Percentiles rank a stretch among this genome's conserved stretches.
phyloP scores from a whole-genome alignment of 2,888 invertebrate species.

The Drosophila austrosaltans region DNA sequence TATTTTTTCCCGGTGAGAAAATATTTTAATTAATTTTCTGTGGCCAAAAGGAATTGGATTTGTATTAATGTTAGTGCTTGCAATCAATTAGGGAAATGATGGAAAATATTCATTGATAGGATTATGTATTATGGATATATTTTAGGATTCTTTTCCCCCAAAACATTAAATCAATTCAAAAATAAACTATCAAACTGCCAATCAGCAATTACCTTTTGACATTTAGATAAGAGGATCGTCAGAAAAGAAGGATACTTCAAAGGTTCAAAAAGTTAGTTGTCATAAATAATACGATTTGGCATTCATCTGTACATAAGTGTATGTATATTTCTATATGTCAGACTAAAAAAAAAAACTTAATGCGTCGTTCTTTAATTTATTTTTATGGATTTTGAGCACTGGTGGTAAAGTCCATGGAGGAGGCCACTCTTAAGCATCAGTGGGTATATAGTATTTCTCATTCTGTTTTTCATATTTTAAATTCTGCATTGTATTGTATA shows the following conservation, averaged over 20 bases:
- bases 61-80: background rate
- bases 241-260: background rate
- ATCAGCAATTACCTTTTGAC: background rate
- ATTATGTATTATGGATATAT: too few species aligned
- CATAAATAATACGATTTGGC: constrained; percentile 3
- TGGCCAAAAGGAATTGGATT: background rate
- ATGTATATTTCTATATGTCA: too few species aligned
- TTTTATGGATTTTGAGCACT: constrained; percentile 21
- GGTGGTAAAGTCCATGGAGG: background rate
- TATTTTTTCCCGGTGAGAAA: background rate
- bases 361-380: constrained; percentile 1
- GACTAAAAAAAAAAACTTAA: background rate
- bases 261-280: background rate
- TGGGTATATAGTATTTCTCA: constrained; percentile 13
- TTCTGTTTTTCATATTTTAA: background rate
- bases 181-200: background rate
- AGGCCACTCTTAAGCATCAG: constrained; percentile 20
- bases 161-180: too few species aligned
- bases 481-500: background rate
- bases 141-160: too few species aligned
- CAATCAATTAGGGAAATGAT: constrained; percentile 24
- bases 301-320: background rate
- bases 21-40: constrained; percentile 1
- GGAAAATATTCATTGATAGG: too few species aligned
- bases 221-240: background rate